phyloP scores from a whole-genome alignment of 2,797 vertebrate genomes.

The Chelon auratus region DNA sequence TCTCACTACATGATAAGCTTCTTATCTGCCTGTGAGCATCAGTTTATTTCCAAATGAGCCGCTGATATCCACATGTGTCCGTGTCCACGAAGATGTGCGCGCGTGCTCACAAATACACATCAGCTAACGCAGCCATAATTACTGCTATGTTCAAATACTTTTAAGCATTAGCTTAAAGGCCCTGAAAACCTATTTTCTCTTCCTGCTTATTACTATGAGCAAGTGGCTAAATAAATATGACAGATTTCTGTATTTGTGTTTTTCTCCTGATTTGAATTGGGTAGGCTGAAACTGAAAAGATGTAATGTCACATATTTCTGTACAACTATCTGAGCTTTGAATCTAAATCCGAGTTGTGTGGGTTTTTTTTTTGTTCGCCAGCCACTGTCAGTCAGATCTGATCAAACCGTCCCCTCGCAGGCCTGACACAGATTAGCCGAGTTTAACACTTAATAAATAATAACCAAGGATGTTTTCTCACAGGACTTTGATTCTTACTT shows the following conservation, averaged over 20 bases:
- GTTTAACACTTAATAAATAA: slow-evolving; percentile 16
- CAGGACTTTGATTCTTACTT: slow-evolving; percentile 17
- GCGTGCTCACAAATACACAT: not conserved
- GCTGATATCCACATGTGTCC: slow-evolving; percentile 47
- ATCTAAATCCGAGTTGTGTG: not conserved
- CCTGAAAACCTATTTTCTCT: slow-evolving; percentile 15
- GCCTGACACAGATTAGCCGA: no score
- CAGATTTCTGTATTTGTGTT: not conserved
- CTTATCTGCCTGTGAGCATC: slow-evolving; percentile 72
- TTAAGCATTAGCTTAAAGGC: slow-evolving; percentile 2
- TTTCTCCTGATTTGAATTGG: slow-evolving; percentile 4
- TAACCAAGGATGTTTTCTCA: not conserved
- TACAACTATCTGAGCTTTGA: not conserved
- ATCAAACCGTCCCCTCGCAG: slow-evolving; percentile 4
- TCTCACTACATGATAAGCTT: slow-evolving; percentile 67
- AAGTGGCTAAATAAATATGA: no score
- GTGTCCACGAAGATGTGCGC: not conserved
- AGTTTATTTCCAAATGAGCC: slow-evolving; percentile 65
- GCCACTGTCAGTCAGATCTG: slow-evolving; percentile 8
- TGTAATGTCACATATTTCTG: not conserved
- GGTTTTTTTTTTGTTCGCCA: not conserved
- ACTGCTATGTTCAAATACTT: slow-evolving; percentile 16
- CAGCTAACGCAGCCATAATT: slow-evolving; percentile 13
- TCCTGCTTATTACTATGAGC: slow-evolving; percentile 1
- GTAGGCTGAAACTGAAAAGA: not conserved